Conservation (phyloP, 2,113 vertebrate species). For the Ifrita kowaldi region DNA sequence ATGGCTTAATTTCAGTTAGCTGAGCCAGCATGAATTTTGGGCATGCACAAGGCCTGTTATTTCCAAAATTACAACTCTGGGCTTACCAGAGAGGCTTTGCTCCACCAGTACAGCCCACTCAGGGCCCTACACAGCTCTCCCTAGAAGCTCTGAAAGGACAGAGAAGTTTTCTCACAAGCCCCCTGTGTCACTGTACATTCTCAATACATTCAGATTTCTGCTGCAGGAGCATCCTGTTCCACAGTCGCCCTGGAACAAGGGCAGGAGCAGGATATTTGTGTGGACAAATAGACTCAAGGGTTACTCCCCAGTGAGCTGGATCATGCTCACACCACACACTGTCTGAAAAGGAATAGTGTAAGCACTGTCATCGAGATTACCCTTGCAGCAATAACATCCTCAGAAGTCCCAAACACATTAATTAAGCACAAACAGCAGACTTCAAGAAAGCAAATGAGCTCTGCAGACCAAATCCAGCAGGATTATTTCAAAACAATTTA, state of each 20-base stretch:
- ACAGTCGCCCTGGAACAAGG: background rate
- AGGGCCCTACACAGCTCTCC: background rate
- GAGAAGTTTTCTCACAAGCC: background rate
- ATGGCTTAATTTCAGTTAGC: background rate
- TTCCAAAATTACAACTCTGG: background rate
- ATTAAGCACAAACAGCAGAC: background rate
- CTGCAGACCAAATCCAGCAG: background rate
- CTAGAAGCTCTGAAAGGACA: background rate
- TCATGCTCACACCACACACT: background rate
- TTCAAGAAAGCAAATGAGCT: background rate
- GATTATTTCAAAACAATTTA: background rate
- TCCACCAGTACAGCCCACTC: background rate
- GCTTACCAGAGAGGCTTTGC: background rate
- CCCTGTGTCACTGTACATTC: background rate
- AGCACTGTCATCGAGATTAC: background rate
- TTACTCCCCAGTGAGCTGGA: background rate
- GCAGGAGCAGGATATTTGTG: background rate
- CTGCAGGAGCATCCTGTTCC: background rate
- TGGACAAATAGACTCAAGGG: background rate
- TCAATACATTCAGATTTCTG: background rate
- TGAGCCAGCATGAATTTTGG: background rate
- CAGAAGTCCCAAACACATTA: background rate
- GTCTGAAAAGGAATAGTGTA: background rate
- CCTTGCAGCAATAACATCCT: background rate
- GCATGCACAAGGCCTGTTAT: background rate